phyloP scores from a whole-genome alignment of 1,140 invertebrate species.

The Trinorchestia longiramus region DNA sequence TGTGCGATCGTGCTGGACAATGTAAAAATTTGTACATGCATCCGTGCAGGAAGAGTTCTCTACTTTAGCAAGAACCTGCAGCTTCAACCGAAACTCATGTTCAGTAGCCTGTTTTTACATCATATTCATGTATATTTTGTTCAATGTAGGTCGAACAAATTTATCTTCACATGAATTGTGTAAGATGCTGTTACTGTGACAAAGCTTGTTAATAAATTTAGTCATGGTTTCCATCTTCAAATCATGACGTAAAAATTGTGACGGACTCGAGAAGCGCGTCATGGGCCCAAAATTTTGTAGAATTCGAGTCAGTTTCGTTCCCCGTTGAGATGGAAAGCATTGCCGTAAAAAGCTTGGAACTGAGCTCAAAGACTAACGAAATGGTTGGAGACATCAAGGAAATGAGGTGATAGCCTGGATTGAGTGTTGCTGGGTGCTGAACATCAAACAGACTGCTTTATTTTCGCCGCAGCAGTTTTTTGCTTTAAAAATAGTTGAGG shows the following conservation, averaged over 20 bases:
- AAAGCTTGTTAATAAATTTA: background rate
- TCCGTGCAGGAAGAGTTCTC: too few relatives aligned
- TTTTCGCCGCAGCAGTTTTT: background rate
- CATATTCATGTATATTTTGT: background rate
- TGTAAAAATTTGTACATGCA: too few relatives aligned
- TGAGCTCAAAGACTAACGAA: background rate
- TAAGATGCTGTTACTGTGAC: background rate
- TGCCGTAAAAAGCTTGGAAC: background rate
- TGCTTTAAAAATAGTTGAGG: background rate
- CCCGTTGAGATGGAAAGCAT: background rate
- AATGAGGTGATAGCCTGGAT: constrained; percentile 52
- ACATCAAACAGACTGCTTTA: background rate
- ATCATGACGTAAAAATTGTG: background rate
- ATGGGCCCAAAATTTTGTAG: background rate
- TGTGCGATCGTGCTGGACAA: too few relatives aligned
- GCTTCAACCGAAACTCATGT: too few relatives aligned
- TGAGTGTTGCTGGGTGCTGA: constrained; percentile 19
- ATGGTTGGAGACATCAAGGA: constrained; percentile 34
- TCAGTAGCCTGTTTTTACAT: background rate
- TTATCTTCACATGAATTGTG: background rate
- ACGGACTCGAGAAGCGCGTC: background rate
- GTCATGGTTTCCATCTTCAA: background rate
- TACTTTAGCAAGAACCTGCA: too few relatives aligned
- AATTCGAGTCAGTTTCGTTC: background rate
- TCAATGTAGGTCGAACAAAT: background rate